These are phyloP conservation scores for Zaprionus tsacasi DNA, from an alignment of 1,140 invertebrate genomes.

Conservation along the genomic window DNA sequence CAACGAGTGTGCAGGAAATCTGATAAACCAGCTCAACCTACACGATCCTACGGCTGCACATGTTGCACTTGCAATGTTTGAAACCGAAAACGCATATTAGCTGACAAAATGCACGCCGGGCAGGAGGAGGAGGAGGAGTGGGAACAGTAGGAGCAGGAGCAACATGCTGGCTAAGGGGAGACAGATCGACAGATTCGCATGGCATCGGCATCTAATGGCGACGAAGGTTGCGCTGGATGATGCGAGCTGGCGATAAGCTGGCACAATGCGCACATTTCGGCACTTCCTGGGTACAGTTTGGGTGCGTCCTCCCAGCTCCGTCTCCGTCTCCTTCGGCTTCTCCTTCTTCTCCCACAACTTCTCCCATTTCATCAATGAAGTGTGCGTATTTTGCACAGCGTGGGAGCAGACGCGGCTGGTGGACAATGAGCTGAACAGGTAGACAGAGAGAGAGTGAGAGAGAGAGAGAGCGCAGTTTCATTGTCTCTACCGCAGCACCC, in stretches of 20 bases:
- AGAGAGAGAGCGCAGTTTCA: slow-evolving; percentile 15
- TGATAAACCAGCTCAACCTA: slow-evolving; percentile 33
- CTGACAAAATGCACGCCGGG: slow-evolving; percentile 33
- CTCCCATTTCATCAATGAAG: slow-evolving; percentile 73
- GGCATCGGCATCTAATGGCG: slow-evolving; percentile 54
- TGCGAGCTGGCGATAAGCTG: slow-evolving; percentile 53
- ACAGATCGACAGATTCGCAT: neutral
- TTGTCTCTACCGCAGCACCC: slow-evolving; percentile 60
- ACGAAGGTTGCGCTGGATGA: slow-evolving; percentile 37
- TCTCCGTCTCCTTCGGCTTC: neutral
- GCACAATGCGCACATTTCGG: slow-evolving; percentile 52
- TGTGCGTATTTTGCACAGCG: slow-evolving; percentile 48
- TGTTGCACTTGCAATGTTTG: slow-evolving; percentile 56
- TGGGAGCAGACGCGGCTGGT: slow-evolving; percentile 48
- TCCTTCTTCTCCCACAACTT: neutral
- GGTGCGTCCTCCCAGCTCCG: slow-evolving; percentile 42
- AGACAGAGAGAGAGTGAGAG: neutral
- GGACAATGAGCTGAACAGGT: slow-evolving; percentile 16
- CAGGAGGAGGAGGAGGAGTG: neutral
- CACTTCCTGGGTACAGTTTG: slow-evolving; percentile 49
- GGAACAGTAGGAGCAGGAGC: neutral
- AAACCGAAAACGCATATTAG: slow-evolving; percentile 69
- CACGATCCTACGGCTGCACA: slow-evolving; percentile 16
- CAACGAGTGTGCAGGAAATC: slow-evolving; percentile 49
- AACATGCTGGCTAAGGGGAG: too few species aligned